phyloP scores from a whole-genome alignment of 2,888 invertebrate genomes.

The Eristalinus sepulchralis region DNA sequence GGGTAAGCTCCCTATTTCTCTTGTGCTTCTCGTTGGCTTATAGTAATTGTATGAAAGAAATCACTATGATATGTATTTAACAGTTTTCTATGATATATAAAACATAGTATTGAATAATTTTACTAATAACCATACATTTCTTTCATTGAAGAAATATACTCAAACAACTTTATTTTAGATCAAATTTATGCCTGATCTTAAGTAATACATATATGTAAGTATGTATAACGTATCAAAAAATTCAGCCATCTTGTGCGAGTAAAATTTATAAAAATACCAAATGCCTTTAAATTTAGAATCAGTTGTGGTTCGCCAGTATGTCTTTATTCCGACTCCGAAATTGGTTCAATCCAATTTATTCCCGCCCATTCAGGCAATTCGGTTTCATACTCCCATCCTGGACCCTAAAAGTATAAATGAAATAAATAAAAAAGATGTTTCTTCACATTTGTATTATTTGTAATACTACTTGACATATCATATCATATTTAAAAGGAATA shows the following conservation, averaged over 20 bases:
- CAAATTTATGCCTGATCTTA: slow-evolving; percentile 1
- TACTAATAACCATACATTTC: background rate
- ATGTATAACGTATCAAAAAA: slow-evolving; percentile 47
- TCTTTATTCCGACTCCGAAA: background rate
- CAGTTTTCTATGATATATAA: background rate
- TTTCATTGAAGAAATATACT: background rate
- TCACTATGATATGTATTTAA: background rate
- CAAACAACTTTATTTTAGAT: background rate
- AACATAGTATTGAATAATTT: background rate
- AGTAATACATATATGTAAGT: slow-evolving; percentile 27
- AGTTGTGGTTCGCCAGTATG: background rate
- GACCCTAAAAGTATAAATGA: slow-evolving; percentile 84
- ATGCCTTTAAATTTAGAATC: slow-evolving; percentile 68
- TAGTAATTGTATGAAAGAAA: background rate
- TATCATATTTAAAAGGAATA: no score
- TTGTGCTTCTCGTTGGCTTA: background rate
- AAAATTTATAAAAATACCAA: slow-evolving; percentile 65
- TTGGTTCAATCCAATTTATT: slow-evolving; percentile 85
- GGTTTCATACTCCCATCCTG: slow-evolving; percentile 96
- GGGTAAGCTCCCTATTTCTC: background rate
- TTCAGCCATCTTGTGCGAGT: slow-evolving; percentile 62
- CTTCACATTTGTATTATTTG: no score
- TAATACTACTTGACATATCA: no score
- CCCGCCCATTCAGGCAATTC: slow-evolving; percentile 96
- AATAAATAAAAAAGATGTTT: background rate